Evolutionary conservation across 2,888 invertebrate species (phyloP).

Genomic region (Himalopsyche anomala): DNA sequence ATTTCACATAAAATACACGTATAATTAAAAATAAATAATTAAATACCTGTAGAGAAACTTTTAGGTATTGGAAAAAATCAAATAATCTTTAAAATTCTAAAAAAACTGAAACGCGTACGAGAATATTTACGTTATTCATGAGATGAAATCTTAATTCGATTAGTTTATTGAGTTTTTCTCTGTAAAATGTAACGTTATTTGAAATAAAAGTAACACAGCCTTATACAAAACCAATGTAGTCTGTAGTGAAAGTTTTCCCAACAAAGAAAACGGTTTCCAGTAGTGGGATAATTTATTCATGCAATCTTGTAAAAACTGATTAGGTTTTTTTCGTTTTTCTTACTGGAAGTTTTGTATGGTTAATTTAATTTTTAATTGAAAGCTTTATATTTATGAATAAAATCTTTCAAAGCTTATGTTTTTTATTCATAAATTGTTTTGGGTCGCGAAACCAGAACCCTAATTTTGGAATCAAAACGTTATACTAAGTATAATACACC

Average conservation of each 20-base stretch:
- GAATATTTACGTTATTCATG: neutral
- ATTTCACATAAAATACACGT: too few relatives aligned
- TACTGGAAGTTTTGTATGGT: too few relatives aligned
- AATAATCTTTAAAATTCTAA: neutral
- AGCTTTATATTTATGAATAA: too few relatives aligned
- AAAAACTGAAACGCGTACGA: neutral
- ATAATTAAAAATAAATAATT: too few relatives aligned
- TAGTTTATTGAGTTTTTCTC: neutral
- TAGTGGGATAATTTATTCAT: neutral
- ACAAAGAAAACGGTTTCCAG: neutral
- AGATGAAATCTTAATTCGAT: slow-evolving; percentile 16
- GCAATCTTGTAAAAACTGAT: slow-evolving; percentile 1
- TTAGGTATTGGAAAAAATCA: neutral
- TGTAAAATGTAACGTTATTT: neutral
- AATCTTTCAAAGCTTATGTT: too few relatives aligned
- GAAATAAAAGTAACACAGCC: neutral
- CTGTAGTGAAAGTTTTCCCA: neutral
- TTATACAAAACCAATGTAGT: neutral
- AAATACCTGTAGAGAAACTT: too few relatives aligned
- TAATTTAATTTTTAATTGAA: too few relatives aligned
- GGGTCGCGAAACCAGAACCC: too few relatives aligned
- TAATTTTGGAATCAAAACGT: too few relatives aligned
- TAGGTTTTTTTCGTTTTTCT: neutral
- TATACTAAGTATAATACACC: too few relatives aligned
- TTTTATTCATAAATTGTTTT: too few relatives aligned